phyloP scores from a whole-genome alignment of 2,888 invertebrate genomes.

The Plusia festucae region DNA sequence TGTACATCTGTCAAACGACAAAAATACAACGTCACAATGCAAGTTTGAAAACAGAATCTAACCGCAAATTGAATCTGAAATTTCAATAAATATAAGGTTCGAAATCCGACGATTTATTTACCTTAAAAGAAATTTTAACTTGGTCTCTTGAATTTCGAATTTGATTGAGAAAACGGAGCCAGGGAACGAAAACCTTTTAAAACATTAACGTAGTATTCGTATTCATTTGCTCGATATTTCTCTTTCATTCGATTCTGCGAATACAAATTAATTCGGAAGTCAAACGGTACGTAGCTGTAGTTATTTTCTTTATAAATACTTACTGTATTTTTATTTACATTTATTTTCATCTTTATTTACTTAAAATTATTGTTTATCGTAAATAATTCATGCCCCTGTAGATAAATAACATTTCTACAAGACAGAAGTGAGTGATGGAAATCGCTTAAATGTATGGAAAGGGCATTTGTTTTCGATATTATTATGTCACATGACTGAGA shows the following conservation, averaged over 20 bases:
- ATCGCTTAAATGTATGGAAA: too few relatives aligned
- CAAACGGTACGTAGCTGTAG: conserved; percentile 15
- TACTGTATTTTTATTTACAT: too few relatives aligned
- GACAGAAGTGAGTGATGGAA: too few relatives aligned
- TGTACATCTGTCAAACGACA: conserved; percentile 78
- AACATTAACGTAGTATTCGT: conserved; percentile 21
- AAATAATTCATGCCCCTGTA: too few relatives aligned
- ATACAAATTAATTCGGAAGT: conserved; percentile 30
- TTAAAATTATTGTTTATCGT: too few relatives aligned
- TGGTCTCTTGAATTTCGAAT: conserved; percentile 21
- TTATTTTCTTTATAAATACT: neutral
- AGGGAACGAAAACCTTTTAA: conserved; percentile 22
- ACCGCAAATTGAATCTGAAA: conserved; percentile 36
- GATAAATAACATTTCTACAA: too few relatives aligned
- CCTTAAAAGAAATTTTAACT: conserved; percentile 36
- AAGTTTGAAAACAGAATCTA: conserved; percentile 44
- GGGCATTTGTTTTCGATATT: too few relatives aligned
- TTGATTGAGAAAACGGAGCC: conserved; percentile 27
- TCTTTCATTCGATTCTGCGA: conserved; percentile 31
- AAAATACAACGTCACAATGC: conserved; percentile 61
- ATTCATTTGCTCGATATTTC: conserved; percentile 22
- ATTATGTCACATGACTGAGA: too few relatives aligned
- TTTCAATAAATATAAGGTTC: conserved; percentile 52
- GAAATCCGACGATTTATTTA: conserved; percentile 40
- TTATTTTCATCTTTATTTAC: too few relatives aligned